Evolutionary conservation across 2,113 vertebrate genomes (phyloP), one percentile per base, ranked within the genome.

Genomic region (Lucifuga dentata): DNA sequence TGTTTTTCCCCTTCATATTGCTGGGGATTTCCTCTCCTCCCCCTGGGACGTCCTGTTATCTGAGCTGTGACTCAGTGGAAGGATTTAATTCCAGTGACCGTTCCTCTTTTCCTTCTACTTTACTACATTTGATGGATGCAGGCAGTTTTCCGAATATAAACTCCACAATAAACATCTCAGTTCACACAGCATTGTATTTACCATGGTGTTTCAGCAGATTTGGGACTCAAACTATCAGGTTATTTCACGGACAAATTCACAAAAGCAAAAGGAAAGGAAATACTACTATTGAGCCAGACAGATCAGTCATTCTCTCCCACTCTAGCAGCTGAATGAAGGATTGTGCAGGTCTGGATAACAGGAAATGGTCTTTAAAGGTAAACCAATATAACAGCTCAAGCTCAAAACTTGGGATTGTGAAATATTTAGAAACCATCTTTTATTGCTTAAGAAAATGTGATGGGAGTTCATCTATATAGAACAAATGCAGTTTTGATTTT

Each of bases 1-100:
- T 59, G 58, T 78, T 76, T 80, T 64, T 39, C 61, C 39, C 49
- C 23, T 55, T 38, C 68, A 71, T 63, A 73, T 70, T 86, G 71
- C 32, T 21, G 78, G 86, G 88, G 80, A 73, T 88, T 91, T 89
- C 80, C 70, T 78, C 17, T 62, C 36, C 12, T 40, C 16, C 75
- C 70, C 45, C 11, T 23, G 68, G 78, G 80, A 51, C 79, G 73
- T 84, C 76, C 81, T 88, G 74, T 75, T 89, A 82, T 87, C 84
- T 76, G 77, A 87, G 65, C 80, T 60, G 64, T 86, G 76, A 84
- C 68, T 90, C 77, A 73, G 33, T 68, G 57, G 71, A 85, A 85
- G 71, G 29, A 49, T 11, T 45, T 55, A 16, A 19, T 62, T 67
- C 74, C 56, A 46, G 16, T 58, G 55, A 68, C 44, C 52, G 39